Evolutionary conservation across 2,888 invertebrate genomes (phyloP).

Genomic region (Ophraella communa): DNA sequence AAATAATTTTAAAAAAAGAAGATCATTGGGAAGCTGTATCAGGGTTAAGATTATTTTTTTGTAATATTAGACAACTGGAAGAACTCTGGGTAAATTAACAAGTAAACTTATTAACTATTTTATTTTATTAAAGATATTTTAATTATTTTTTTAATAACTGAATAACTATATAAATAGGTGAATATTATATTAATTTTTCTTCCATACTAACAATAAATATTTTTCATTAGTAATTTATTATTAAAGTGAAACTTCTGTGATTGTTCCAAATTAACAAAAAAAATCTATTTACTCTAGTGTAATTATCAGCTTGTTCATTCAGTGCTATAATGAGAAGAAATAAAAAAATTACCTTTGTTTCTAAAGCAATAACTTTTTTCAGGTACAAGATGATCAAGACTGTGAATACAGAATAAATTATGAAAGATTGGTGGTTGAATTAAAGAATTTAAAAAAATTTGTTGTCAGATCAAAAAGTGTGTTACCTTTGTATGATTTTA

Average conservation of each 20-base stretch:
- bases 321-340: no score
- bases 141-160: no score
- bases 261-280: no score
- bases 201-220: no score
- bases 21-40: neutral
- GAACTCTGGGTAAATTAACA: slow-evolving; percentile 31
- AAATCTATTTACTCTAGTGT: no score
- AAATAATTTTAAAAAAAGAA: slow-evolving; percentile 18
- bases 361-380: neutral
- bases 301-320: no score
- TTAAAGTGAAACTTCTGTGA: no score
- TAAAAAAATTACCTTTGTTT: no score
- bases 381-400: slow-evolving; percentile 28
- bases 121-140: no score
- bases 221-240: no score
- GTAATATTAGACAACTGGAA: slow-evolving; percentile 24
- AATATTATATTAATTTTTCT: no score
- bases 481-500: slow-evolving; percentile 39
- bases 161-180: no score
- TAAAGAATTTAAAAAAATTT: slow-evolving; percentile 39
- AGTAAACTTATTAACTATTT: neutral
- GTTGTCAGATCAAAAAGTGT: slow-evolving; percentile 41
- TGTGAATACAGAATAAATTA: slow-evolving; percentile 27
- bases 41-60: slow-evolving; percentile 22
- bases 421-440: slow-evolving; percentile 31